Evolutionary conservation across 2,113 vertebrate genomes (phyloP), one percentile per base, ranked within the genome.

Genomic region (Neodontobutis hainanensis): DNA sequence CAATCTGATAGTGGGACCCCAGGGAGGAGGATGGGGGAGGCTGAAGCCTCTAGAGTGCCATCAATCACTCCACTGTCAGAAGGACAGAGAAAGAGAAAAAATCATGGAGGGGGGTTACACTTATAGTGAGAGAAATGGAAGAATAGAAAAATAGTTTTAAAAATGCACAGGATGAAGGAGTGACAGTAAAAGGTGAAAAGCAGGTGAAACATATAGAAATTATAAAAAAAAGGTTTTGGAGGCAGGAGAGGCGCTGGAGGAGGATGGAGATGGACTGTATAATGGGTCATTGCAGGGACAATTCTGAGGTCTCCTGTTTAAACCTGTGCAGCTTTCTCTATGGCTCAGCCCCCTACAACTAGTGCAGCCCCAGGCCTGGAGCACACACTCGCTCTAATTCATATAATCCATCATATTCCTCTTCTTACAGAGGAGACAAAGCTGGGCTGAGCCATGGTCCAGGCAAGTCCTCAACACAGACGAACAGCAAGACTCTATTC

Each of bases 41-140:
- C 70, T 73, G 74, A 63, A 77, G 82, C 86, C 88, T 88, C 87
- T 53, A 65, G 87, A 91, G 90, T 44, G 42, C 88, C 90, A 91
- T 91, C 88, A 91, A 91, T 91, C 88, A 91, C 87, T 77, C 69
- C 72, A 75, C 74, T 85, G 88, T 85, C 90, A 87, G 73, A 67
- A 51, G 15, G 56, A 58, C 56, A 58, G 70, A 52, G 75, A 65
- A 74, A 76, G 72, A 68, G 72, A 68, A 75, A 70, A 51, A 11
- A 34, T 16, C n/a, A 48, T 59, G n/a, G 43, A 14, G n/a, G 71
- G 60, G 56, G 56, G 56, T 9, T 38, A 14, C 50, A 59, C 85
- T 76, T 15, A 65, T 55, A 73, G 48, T 46, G 59, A 11, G 51
- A 49, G 15, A 59, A 32, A 43, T 15, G 57, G 35, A 34, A 19